Evolutionary conservation across 2,888 invertebrate genomes (phyloP).

Genomic region (Meliscaeva auricollis): DNA sequence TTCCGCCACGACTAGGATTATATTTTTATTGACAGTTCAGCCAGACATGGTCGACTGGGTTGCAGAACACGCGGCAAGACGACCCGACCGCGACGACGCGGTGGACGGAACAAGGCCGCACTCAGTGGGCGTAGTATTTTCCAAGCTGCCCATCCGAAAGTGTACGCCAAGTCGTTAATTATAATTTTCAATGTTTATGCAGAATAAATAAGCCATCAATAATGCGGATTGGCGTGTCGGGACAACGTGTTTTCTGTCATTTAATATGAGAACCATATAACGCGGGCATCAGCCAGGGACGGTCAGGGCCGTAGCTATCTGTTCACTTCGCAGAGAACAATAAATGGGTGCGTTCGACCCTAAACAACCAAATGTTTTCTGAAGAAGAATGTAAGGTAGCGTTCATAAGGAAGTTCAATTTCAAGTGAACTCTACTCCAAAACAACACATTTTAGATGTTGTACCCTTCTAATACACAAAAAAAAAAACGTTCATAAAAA

Average conservation of each 20-base stretch:
- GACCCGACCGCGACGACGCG: not conserved
- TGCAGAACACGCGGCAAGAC: constrained; percentile 47
- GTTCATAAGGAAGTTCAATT: no score
- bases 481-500: no score
- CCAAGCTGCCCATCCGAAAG: constrained; percentile 68
- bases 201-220: constrained; percentile 79
- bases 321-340: not conserved
- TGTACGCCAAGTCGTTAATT: constrained; percentile 78
- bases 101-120: constrained; percentile 76
- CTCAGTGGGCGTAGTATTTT: constrained; percentile 77
- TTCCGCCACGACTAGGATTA: constrained; percentile 47
- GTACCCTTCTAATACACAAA: no score
- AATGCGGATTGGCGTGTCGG: constrained; percentile 78
- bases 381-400: no score
- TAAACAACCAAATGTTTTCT: no score
- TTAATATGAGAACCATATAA: constrained; percentile 77
- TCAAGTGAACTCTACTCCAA: no score
- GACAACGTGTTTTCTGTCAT: constrained; percentile 79
- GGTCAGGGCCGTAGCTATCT: not conserved
- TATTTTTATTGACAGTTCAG: constrained; percentile 59
- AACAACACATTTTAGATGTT: no score
- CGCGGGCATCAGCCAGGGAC: constrained; percentile 41
- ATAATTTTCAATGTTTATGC: constrained; percentile 78
- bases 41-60: constrained; percentile 63
- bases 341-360: no score